Conservation (phyloP, 2,113 vertebrate genomes). For the Aramus guarauna region DNA sequence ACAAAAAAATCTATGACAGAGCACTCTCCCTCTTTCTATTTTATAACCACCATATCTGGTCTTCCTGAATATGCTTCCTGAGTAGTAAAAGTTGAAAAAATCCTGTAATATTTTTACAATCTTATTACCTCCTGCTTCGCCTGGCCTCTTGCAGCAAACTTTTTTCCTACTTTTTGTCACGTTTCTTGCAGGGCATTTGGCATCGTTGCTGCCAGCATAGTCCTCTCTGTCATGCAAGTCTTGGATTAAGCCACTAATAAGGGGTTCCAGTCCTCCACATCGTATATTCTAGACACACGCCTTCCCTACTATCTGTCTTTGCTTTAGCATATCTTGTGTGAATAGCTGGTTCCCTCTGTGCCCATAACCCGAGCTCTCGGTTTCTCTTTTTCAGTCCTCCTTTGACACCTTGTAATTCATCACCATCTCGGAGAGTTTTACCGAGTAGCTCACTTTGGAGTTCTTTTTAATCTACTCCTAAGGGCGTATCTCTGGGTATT, state of each 20-base stretch:
- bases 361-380: not conserved
- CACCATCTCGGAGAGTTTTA: not conserved
- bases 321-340: not conserved
- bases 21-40: not conserved
- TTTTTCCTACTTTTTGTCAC: not conserved
- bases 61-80: conserved; percentile 15
- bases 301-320: not conserved
- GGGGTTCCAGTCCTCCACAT: not conserved
- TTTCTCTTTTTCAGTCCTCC: not conserved
- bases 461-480: conserved; percentile 7
- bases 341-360: conserved; percentile 12
- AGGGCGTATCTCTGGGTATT: not conserved
- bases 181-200: not conserved
- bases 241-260: not conserved
- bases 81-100: conserved; percentile 50
- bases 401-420: not conserved
- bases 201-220: not conserved
- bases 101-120: conserved; percentile 42
- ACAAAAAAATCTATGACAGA: not conserved
- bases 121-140: conserved; percentile 31
- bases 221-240: not conserved
- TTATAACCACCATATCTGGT: conserved; percentile 5
- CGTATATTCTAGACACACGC: not conserved
- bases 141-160: not conserved
- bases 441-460: not conserved